Base-by-base conservation (phyloP, 2,888 invertebrate species). In the Eumerus sabulonum region DNA sequence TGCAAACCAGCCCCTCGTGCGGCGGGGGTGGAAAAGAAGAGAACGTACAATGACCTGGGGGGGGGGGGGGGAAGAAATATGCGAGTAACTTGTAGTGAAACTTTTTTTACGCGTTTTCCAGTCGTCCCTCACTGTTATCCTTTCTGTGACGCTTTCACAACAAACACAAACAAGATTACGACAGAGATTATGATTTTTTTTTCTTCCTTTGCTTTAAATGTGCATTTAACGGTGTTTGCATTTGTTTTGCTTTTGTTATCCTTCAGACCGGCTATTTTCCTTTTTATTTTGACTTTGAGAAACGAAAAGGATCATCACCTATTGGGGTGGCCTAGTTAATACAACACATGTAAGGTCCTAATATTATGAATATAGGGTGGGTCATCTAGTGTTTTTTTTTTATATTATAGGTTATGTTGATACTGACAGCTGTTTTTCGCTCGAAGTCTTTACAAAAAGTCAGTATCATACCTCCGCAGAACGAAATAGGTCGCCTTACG, bases 161-260 rank as follows among this genome's bases (percentile, higher is more conserved):
- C 63, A 53, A 74, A 73, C 68, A 79, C 74, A 74, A 79, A 79
- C 79, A 50, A 64, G 74, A 79, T 79, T 79, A 74, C 74, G 45
- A 27, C 40, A 36, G 74, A 66, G 79, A 79, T 79, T 79, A 79
- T 79, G 79, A 79, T 63, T 70, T 70, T 60, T 36, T 48, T 36
- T 57, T 60, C 27, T 42, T 56, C 35, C 45, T 60, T 4, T 27
- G 27, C n/a, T n/a, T n/a, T 68, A 44, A 77, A 73, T 73, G 62
- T 59, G 54, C 73, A 79, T 79, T 79, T 74, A 79, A 68, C 74
- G 79, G 70, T 60, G 54, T 74, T 74, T 74, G 68, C 73, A 53
- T 68, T 68, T n/a, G n/a, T 9, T 54, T 66, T 48, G 60, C 56
- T 13, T 12, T 63, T 40, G 47, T 54, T 57, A 38, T 71, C 60